Conservation (phyloP, 2,888 invertebrate species). For the Drosophila anomalata region DNA sequence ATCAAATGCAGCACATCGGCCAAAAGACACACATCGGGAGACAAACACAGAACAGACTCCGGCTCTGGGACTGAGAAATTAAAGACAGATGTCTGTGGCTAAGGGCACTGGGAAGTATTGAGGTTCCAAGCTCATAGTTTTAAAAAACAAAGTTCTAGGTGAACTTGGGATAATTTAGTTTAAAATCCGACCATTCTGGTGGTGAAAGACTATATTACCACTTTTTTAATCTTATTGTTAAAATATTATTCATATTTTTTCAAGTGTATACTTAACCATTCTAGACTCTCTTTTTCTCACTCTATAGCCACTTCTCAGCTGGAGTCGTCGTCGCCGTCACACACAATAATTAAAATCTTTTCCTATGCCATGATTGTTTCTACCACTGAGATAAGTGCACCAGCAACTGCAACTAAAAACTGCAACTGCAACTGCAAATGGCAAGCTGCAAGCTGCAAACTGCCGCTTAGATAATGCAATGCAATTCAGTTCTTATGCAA, state of each 20-base stretch:
- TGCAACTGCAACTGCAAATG: slow-evolving; percentile 33
- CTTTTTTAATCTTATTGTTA: too few relatives aligned
- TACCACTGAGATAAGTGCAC: slow-evolving; percentile 61
- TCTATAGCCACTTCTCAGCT: slow-evolving; percentile 19
- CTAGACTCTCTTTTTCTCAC: slow-evolving; percentile 24
- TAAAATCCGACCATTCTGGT: too few relatives aligned
- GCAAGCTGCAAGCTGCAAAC: slow-evolving; percentile 27
- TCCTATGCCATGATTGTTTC: slow-evolving; percentile 50
- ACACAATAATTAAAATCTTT: slow-evolving; percentile 75
- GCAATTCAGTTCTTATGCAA: slow-evolving; percentile 64
- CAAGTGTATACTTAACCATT: slow-evolving; percentile 1
- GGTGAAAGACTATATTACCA: background rate
- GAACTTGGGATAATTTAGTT: too few relatives aligned
- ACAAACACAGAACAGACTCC: slow-evolving; percentile 18
- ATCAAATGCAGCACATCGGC: slow-evolving; percentile 72
- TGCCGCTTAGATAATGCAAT: slow-evolving; percentile 65
- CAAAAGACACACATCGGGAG: slow-evolving; percentile 14
- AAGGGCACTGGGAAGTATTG: background rate
- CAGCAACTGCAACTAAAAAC: slow-evolving; percentile 9
- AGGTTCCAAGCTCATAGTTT: background rate
- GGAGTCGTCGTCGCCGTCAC: slow-evolving; percentile 48
- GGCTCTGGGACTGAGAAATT: slow-evolving; percentile 2
- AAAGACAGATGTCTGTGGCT: slow-evolving; percentile 25
- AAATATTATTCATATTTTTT: background rate
- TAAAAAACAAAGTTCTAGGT: too few relatives aligned